Conservation (phyloP, 2,797 vertebrate genomes). For the Todus mexicanus region DNA sequence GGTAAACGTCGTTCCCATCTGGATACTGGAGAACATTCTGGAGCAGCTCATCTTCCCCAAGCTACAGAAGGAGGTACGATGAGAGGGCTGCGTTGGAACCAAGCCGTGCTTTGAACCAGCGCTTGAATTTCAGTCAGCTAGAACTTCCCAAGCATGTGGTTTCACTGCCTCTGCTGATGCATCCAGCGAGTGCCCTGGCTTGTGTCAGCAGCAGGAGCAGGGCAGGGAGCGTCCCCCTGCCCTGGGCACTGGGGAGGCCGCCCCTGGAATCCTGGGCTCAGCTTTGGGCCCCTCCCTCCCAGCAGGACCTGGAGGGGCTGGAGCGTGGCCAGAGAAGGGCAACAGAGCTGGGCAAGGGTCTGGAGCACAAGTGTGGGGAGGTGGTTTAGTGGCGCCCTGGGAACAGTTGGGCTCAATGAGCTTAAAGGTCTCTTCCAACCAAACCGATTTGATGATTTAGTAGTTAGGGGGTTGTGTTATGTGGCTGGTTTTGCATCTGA, state of each 20-base stretch:
- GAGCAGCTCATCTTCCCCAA: slow-evolving; percentile 96
- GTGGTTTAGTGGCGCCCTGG: neutral
- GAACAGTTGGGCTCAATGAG: neutral
- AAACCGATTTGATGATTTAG: neutral
- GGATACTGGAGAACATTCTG: slow-evolving; percentile 91
- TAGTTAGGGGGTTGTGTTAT: accelerated
- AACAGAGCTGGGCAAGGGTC: too few species aligned
- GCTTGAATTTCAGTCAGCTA: neutral
- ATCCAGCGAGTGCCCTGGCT: neutral
- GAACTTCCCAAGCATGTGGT: accelerated
- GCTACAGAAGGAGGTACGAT: slow-evolving; percentile 89
- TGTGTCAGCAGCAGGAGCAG: neutral
- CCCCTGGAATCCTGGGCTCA: neutral
- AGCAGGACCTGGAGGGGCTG: too few species aligned
- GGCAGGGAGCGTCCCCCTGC: neutral
- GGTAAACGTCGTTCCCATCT: slow-evolving; percentile 87
- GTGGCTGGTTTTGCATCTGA: neutral
- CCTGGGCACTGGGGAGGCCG: neutral
- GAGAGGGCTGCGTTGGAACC: accelerated
- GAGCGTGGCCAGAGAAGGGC: too few species aligned
- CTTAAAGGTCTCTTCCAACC: neutral
- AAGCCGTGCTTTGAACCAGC: accelerated
- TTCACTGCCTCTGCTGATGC: accelerated
- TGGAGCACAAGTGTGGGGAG: neutral
- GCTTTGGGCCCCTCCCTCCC: neutral